Evolutionary conservation across 92 coral and sea anemone genomes (phyloP), one percentile per base, ranked within the genome.

Genomic region (Epizoanthus fatuus): DNA sequence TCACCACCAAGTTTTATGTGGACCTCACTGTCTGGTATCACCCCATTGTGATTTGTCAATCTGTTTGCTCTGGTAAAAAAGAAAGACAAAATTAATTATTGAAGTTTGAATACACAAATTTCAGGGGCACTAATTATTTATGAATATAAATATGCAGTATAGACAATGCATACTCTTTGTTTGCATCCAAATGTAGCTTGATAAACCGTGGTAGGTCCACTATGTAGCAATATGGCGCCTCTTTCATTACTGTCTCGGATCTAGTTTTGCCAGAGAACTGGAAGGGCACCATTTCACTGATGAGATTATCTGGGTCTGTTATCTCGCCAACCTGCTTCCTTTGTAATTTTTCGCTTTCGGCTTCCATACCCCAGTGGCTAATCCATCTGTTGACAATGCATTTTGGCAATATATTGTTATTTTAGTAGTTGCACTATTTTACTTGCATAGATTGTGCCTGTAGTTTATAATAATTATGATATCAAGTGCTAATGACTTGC

Each of bases 1-100:
- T 75, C 88, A 44, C 88, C 88, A 3, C 76, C 83, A 56, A 76
- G 63, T 55, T 78, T 86, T 29, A 39, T 14, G 38, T 86, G 88
- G 3, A 84, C 70, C 37, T 75, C 83, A 37, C 52, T 39, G 17
- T 84, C 67, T 12, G 88, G 88, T 17, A 84, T 64, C 0, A 12
- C n/a, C 8, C 67, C 75, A 37, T 63, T 84, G 4, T 37, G 57
- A 12, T 52, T 49, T 14, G 66, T 53, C 53, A 74, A 47, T 20
- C 80, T 74, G 20, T 29, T 47, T 57, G 70, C 70, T 11, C 70
- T 63, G 37, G 20, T 7, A 20, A 5, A 29, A 54, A 6, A 19
- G 15, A 9, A 11, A 62, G 1, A 62, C 8, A 19, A 62, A 22
- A 22, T 22, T 22, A 22, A 22, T 22, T 22, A 22, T 22, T 22